Base-by-base conservation (phyloP, 2,888 invertebrate species). In the Metalampra italica region DNA sequence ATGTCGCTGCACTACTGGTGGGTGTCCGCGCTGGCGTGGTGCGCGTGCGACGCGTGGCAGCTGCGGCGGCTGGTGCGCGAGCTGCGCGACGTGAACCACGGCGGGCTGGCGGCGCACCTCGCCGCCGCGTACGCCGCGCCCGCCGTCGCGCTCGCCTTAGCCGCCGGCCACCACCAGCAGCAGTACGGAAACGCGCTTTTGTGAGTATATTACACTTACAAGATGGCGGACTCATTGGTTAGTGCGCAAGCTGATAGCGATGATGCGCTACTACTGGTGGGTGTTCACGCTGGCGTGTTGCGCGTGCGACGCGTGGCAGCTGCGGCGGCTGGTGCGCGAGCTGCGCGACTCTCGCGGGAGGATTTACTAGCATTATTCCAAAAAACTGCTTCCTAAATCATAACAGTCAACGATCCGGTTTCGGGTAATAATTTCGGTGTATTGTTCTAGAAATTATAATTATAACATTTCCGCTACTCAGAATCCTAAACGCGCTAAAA, bases 1-100 rank as follows among this genome's bases (percentile, higher is more conserved):
- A 98, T 98, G 82, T 92, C 94, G 42, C 91, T 98, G 52, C 98
- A 98, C 84, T 98, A 97, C 88, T 93, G 97, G 75, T 98, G 97
- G 96, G 86, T 98, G 71, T 93, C 94, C 29, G 94, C 96, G 11
- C 96, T 98, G 69, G 94, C 94, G 14, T 98, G 98, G 98, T 92
- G 95, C 64, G 92, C 98, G 60, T 95, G 97, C 47, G 97, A 97
- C 81, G 96, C 97, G 30, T 92, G 98, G 62, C 98, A 98, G 82
- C 90, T 98, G 50, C 96, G 98, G 71, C 92, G 98, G 42, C 96
- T 98, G 93, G 87, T 98, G 60, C 97, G 97, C 2, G 98, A 98
- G 87, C 95, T 98, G 91, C 91, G 98, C 3, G 98, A 98, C 81
- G 97, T 98, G 43, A 98, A 98, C 90, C 97, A 97, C 78, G 98